Conservation (phyloP, 2,113 vertebrate species). For the Calidris pygmaea region DNA sequence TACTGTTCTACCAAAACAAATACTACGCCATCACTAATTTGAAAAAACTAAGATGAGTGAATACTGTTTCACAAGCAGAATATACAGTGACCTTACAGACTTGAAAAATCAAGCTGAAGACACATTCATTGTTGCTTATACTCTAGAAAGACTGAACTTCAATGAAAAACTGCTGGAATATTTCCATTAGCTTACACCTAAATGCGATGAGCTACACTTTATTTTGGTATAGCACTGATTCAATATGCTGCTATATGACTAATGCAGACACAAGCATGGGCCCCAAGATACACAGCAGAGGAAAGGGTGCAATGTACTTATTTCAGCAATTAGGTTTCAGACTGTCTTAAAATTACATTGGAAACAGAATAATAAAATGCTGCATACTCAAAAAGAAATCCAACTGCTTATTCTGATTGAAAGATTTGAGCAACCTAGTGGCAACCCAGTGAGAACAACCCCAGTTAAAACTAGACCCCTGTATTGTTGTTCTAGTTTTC, state of each 20-base stretch:
- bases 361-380: neutral
- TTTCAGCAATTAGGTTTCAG: neutral
- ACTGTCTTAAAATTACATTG: neutral
- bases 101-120: neutral
- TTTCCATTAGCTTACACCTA: neutral
- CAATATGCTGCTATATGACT: neutral
- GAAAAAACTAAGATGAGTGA: neutral
- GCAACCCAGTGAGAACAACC: neutral
- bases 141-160: neutral
- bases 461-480: neutral
- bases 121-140: neutral
- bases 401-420: neutral
- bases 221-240: neutral
- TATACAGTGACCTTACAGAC: neutral
- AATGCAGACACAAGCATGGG: neutral
- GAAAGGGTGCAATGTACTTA: neutral
- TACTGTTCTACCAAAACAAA: neutral
- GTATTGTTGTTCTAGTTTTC: neutral
- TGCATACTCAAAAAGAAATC: neutral
- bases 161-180: neutral
- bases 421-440: neutral
- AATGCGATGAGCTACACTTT: neutral
- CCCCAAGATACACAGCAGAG: rapidly evolving
- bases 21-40: neutral
- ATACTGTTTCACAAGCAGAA: neutral